A percentile compares a stretch with the other conserved stretches of the same genome.
Evolutionary conservation across 1,140 invertebrate species (phyloP).

Genomic region (Trypoxylus dichotomus): DNA sequence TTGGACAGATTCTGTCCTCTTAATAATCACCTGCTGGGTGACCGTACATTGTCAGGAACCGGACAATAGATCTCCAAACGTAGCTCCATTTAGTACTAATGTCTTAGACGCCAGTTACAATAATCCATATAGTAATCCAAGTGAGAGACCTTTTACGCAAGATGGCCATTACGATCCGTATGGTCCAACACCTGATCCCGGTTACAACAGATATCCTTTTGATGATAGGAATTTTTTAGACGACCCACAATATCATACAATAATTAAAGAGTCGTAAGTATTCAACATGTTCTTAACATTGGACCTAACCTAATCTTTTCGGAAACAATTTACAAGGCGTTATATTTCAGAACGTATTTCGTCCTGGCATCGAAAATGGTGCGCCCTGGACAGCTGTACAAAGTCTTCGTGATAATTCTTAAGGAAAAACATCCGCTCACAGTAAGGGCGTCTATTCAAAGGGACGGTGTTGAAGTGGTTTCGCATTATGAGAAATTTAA

Average conservation of each 20-base stretch:
- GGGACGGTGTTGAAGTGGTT: conserved; percentile 84
- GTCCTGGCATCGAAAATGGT: conserved; percentile 84
- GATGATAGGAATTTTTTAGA: not conserved
- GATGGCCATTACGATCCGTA: conserved; percentile 32
- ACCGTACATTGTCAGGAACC: not conserved
- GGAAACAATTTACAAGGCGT: not conserved
- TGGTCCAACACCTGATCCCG: not conserved
- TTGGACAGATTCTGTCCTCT: not conserved
- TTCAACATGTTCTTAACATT: no score
- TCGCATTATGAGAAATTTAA: conserved; percentile 76
- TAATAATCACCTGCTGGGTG: not conserved
- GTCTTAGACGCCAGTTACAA: conserved; percentile 33
- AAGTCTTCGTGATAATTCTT: conserved; percentile 78
- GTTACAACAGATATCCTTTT: not conserved
- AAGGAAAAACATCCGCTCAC: conserved; percentile 72
- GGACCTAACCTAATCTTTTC: no score
- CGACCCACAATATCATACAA: conserved; percentile 26
- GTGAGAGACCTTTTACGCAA: conserved; percentile 32
- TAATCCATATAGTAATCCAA: conserved; percentile 3
- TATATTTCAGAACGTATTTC: conserved; percentile 67
- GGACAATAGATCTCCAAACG: not conserved
- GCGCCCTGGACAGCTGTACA: conserved; percentile 83
- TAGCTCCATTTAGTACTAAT: conserved; percentile 29
- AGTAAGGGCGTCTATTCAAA: conserved; percentile 79
- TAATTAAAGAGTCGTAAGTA: conserved; percentile 30